A percentile compares a stretch with the other conserved stretches of the same genome.
phyloP scores from a whole-genome alignment of 2,113 vertebrate genomes.

The Channa argus region DNA sequence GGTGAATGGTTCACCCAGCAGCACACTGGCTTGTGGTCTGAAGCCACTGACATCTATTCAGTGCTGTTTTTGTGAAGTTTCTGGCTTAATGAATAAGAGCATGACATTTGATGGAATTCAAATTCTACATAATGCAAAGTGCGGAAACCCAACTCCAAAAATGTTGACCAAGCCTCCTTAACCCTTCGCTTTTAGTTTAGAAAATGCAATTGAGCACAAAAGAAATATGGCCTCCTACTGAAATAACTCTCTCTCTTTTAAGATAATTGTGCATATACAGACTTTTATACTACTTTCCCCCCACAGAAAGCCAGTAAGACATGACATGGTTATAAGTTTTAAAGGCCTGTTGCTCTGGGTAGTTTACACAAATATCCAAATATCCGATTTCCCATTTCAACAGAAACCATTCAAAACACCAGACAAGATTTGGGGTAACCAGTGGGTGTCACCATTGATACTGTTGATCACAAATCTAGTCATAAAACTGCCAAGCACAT shows the following conservation, averaged over 20 bases:
- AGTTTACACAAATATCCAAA: constrained; percentile 7
- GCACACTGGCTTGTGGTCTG: constrained; percentile 22
- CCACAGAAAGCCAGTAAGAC: too few species aligned
- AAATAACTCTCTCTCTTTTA: too few species aligned
- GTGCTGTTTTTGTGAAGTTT: not conserved
- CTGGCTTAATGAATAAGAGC: not conserved
- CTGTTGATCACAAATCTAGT: constrained; percentile 40
- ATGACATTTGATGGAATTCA: constrained; percentile 6
- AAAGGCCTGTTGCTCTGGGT: not conserved
- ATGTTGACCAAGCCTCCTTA: not conserved
- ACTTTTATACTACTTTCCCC: too few species aligned
- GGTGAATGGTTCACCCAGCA: constrained; percentile 33
- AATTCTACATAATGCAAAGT: constrained; percentile 15
- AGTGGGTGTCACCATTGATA: constrained; percentile 11
- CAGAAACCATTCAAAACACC: not conserved
- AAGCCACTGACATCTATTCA: constrained; percentile 25
- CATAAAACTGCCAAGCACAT: constrained; percentile 47
- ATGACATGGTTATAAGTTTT: too few species aligned
- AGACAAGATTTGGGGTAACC: constrained; percentile 20
- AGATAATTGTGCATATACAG: too few species aligned
- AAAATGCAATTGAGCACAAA: not conserved
- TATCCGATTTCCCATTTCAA: constrained; percentile 1
- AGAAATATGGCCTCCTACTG: too few species aligned
- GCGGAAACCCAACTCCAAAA: not conserved
- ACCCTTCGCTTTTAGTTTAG: not conserved